Evolutionary conservation across 2,888 invertebrate species (phyloP), one percentile per base, ranked within the genome.

Genomic region (Lathronympha strigana): DNA sequence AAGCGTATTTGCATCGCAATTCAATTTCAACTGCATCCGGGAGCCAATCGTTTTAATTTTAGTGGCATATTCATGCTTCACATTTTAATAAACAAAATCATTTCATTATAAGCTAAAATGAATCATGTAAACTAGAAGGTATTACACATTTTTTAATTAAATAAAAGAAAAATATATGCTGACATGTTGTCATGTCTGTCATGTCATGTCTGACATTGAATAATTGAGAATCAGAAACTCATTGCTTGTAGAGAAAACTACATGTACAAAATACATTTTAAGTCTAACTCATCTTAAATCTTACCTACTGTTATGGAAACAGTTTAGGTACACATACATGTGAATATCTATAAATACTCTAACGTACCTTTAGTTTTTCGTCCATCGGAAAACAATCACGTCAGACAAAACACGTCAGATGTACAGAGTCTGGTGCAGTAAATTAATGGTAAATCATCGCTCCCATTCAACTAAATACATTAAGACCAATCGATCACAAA

Each of bases 401-500:
- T 4, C 61, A 54, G 55, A 63, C 63, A 63, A 40, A 43, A 31
- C 15, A 21, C 28, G 25, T 15, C 61, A 53, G 45, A 54, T 47
- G 28, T 19, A 54, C 36, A 57, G n/a, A n/a, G 31, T 57, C 40
- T 5, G 25, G 19, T 57, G 40, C 49, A 57, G 40, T 55, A 0
- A 36, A 53, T 60, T 64, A 58, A 58, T 51, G 50, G 36, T 45
- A 19, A 19, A 28, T 55, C 63, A 64, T 64, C 43, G 31, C 23
- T 23, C 6, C 36, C 53, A 60, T 53, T 60, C 45, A 60, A 21
- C 38, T 38, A 60, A 19, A 50, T 43, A 55, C 25, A 45, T 47
- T 45, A 66, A 38, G 47, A 60, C 17, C 63, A 63, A 68, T 67
- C 61, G 63, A 64, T 67, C 67, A 67, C 61, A 57, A 54, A 43